Percentiles rank a stretch among this genome's conserved stretches.
Conservation (phyloP, 2,113 vertebrate species). For the Pitta sordida region DNA sequence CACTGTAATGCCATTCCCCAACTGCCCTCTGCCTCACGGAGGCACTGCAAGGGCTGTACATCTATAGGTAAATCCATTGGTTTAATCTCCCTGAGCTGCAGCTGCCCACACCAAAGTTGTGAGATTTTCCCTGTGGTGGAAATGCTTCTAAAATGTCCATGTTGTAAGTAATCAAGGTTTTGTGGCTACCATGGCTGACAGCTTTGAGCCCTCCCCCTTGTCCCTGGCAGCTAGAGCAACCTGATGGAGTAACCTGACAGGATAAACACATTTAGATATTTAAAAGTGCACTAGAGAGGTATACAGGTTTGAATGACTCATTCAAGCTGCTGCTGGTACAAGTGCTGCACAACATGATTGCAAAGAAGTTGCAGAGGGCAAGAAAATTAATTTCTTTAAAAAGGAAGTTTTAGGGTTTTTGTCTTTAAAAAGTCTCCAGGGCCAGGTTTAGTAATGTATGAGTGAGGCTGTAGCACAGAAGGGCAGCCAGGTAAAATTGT, state of each 20-base stretch:
- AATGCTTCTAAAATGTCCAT: background rate
- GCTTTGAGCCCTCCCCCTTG: background rate
- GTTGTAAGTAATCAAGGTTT: background rate
- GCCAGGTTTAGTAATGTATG: background rate
- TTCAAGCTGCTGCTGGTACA: background rate
- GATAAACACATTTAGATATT: background rate
- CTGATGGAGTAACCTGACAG: background rate
- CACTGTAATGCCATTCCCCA: background rate
- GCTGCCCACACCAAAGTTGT: background rate
- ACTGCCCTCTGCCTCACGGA: background rate
- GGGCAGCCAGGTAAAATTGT: background rate
- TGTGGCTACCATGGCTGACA: background rate
- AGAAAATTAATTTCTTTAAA: background rate
- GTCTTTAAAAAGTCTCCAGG: background rate
- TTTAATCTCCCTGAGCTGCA: background rate
- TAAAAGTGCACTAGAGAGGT: background rate
- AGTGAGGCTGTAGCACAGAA: background rate
- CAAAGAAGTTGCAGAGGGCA: background rate
- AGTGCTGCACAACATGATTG: background rate
- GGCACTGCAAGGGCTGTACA: background rate
- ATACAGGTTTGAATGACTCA: background rate
- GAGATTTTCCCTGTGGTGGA: background rate
- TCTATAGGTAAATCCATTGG: background rate
- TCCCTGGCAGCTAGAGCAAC: background rate
- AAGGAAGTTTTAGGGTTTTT: background rate